These are phyloP conservation scores for Plagiodera versicolora DNA, from an alignment of 2,888 invertebrate genomes.

Conservation along the genomic window DNA sequence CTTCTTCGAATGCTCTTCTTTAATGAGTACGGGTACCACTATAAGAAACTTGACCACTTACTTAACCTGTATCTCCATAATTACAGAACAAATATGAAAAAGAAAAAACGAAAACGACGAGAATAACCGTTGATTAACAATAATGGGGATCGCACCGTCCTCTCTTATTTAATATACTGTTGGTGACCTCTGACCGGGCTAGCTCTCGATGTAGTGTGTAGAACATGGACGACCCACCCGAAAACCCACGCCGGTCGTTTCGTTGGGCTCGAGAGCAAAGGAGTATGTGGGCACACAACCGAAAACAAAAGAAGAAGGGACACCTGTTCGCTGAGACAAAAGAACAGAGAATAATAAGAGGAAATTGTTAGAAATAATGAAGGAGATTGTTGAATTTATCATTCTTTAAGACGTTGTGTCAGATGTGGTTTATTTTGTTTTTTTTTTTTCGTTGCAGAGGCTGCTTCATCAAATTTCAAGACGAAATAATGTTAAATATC, in stretches of 20 bases:
- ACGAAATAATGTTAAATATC: too few relatives aligned
- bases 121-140: constrained; percentile 6
- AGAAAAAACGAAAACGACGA: background rate
- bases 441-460: too few relatives aligned
- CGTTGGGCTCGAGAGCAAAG: constrained; percentile 4
- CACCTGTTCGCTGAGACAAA: background rate
- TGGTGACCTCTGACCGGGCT: constrained; percentile 11
- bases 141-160: constrained; percentile 6
- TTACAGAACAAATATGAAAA: background rate
- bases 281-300: constrained; percentile 14
- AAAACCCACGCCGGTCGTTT: constrained; percentile 11
- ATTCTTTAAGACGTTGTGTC: too few relatives aligned
- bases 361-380: background rate
- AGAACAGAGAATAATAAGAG: background rate
- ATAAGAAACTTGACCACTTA: constrained; percentile 12
- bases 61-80: constrained; percentile 10
- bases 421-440: too few relatives aligned
- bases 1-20: background rate
- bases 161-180: constrained; percentile 6
- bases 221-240: constrained; percentile 2
- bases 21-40: constrained; percentile 2
- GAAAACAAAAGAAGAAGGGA: constrained; percentile 12
- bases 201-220: background rate
- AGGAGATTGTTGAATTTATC: background rate
- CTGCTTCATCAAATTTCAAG: too few relatives aligned